These are phyloP conservation scores for Acanthopleura granulata DNA, from an alignment of 2,888 invertebrate genomes.

Conservation along the genomic window DNA sequence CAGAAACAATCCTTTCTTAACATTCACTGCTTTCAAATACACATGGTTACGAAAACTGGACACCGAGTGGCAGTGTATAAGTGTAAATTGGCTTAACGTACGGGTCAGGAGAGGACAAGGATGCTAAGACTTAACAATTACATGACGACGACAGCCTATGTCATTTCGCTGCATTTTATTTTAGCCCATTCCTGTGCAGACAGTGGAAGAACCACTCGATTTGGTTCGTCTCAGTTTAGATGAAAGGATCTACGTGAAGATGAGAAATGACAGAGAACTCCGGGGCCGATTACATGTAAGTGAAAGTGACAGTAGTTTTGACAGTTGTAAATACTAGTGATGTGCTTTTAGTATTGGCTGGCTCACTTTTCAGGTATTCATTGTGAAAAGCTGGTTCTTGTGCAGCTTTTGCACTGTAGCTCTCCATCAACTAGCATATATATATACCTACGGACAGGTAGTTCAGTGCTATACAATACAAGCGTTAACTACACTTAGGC, in stretches of 20 bases:
- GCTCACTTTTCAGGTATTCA: too few species aligned
- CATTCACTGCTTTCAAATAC: not conserved
- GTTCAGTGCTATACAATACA: too few species aligned
- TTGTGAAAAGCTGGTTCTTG: too few species aligned
- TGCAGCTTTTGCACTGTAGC: too few species aligned
- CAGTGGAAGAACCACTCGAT: conserved; percentile 98
- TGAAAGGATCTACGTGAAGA: conserved; percentile 98
- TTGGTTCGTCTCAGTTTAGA: conserved; percentile 96
- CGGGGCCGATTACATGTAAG: conserved; percentile 93
- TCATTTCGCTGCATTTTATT: conserved; percentile 1
- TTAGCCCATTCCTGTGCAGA: conserved; percentile 68
- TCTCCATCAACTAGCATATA: too few species aligned
- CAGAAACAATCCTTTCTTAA: not conserved
- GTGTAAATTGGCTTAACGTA: too few species aligned
- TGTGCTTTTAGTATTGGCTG: too few species aligned
- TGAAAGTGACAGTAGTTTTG: conserved; percentile 30
- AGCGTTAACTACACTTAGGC: too few species aligned
- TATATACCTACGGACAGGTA: too few species aligned
- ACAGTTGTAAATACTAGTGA: too few species aligned
- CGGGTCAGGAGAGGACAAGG: not conserved
- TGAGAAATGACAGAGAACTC: conserved; percentile 98
- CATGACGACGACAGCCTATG: not conserved
- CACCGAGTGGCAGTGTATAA: not conserved
- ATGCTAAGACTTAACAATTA: not conserved
- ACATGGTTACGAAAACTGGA: not conserved